Percentiles rank a stretch among this genome's conserved stretches.
Evolutionary conservation across 2,797 vertebrate genomes (phyloP).

Genomic region (Anguilla anguilla): DNA sequence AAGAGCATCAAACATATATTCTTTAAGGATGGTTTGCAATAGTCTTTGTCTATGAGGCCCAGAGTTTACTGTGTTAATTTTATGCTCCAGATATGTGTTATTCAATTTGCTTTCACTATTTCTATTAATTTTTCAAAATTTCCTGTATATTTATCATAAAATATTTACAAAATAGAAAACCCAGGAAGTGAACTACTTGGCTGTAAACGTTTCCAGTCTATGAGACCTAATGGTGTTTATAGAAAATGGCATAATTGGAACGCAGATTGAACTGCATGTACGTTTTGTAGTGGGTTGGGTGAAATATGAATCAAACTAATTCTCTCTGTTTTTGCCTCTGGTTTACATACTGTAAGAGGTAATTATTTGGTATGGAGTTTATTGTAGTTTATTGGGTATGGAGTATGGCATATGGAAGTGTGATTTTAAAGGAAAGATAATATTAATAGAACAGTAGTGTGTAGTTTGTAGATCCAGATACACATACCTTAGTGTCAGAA

Average conservation of each 20-base stretch:
- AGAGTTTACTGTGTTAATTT: background rate
- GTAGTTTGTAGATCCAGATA: background rate
- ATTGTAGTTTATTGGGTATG: background rate
- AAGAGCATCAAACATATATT: background rate
- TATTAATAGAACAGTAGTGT: background rate
- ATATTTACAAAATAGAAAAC: background rate
- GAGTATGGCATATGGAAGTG: background rate
- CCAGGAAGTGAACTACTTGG: background rate
- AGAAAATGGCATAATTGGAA: background rate
- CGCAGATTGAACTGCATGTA: background rate
- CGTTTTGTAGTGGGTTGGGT: background rate
- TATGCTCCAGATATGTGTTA: background rate
- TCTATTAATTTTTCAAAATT: background rate
- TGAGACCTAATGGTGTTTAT: background rate
- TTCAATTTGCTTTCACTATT: background rate
- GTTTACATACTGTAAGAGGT: background rate
- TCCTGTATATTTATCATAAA: background rate
- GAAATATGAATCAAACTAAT: background rate
- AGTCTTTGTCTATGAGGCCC: background rate
- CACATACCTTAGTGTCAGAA: background rate
- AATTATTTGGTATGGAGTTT: background rate
- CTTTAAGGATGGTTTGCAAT: background rate
- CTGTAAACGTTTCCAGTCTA: background rate
- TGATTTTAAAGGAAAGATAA: background rate
- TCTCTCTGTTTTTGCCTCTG: background rate